Evolutionary conservation across 2,797 vertebrate genomes (phyloP), one percentile per base, ranked within the genome.

Genomic region (Chloroceryle inda): DNA sequence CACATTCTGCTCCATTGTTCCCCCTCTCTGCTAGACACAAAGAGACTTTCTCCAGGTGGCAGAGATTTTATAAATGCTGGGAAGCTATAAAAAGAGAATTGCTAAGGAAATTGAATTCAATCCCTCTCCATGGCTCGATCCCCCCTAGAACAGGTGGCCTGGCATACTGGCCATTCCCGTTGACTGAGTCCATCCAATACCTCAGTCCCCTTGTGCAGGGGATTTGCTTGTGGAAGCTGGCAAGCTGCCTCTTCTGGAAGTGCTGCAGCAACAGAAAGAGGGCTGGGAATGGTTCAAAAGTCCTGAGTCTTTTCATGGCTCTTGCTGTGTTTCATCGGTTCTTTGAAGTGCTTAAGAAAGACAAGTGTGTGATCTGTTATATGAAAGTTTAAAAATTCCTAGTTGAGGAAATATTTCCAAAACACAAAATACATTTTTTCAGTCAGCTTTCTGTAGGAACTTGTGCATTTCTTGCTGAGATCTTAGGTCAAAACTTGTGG

Each of bases 101-200:
- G 38, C 45, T 69, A 66, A 90, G 73, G 68, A 95, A 88, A 94
- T 71, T 69, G 67, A 95, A 89, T 94, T 85, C 49, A 64, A 6
- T 11, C 17, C 18, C 52, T 88, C 56, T 77, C 35, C 31, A 55
- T 94, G 89, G 75, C 87, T 87, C 0, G 4, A 52, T 92, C 24
- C 22, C 42, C 42, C 29, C 23, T 69, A 63, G 80, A 95, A 90
- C 95, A 96, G 93, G 93, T 97, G 94, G 88, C 38, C 77, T 93
- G 95, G 86, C 93, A 88, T 5, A 22, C 55, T 69, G 90, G 85
- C 47, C 80, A 71, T 96, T 95, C 79, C 85, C 88, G 55, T 88
- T 94, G 83, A n/a, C 62, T 77, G 88, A 89, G 13, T 72, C 77
- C 31, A 40, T 93, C 66, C 88, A 86, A 40, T 69, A 62, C 42